These are phyloP conservation scores for Drosophila kuntzei DNA, from an alignment of 2,888 invertebrate genomes.

Conservation along the genomic window DNA sequence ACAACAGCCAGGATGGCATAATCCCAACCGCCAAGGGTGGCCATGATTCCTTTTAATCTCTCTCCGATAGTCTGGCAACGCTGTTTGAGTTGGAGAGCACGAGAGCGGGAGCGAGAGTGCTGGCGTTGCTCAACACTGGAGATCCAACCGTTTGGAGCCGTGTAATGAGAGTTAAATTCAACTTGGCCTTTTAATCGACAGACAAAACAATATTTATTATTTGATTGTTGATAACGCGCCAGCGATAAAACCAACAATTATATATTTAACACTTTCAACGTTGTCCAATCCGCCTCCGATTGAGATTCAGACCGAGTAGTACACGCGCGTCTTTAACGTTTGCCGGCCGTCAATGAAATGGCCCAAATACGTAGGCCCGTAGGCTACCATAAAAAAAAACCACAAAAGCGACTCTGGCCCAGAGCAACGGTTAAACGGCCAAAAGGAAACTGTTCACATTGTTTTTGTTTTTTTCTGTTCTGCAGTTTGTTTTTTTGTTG, in stretches of 20 bases:
- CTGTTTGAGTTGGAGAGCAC: neutral
- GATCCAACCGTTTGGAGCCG: conserved; percentile 1
- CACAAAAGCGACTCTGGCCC: conserved; percentile 17
- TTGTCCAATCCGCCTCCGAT: conserved; percentile 5
- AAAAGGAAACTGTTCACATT: conserved; percentile 29
- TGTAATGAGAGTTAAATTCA: neutral
- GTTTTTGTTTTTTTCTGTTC: neutral
- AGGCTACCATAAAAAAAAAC: conserved; percentile 18
- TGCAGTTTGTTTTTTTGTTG: neutral
- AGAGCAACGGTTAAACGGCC: conserved; percentile 15
- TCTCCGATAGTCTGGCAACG: conserved; percentile 5
- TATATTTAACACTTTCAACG: neutral
- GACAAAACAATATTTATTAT: conserved; percentile 40
- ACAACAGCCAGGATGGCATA: conserved; percentile 91
- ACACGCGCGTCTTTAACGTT: conserved; percentile 60
- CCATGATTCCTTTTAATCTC: too few species aligned
- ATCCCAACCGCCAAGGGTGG: conserved; percentile 89
- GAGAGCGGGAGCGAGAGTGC: neutral
- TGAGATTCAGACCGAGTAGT: conserved; percentile 10
- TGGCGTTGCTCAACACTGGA: conserved; percentile 2
- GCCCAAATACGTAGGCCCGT: conserved; percentile 17
- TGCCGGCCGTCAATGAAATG: conserved; percentile 70
- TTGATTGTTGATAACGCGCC: conserved; percentile 45
- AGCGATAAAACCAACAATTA: conserved; percentile 35
- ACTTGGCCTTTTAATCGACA: conserved; percentile 39